Evolutionary conservation across 1,140 invertebrate genomes (phyloP), one percentile per base, ranked within the genome.

Genomic region (Grapholita molesta): DNA sequence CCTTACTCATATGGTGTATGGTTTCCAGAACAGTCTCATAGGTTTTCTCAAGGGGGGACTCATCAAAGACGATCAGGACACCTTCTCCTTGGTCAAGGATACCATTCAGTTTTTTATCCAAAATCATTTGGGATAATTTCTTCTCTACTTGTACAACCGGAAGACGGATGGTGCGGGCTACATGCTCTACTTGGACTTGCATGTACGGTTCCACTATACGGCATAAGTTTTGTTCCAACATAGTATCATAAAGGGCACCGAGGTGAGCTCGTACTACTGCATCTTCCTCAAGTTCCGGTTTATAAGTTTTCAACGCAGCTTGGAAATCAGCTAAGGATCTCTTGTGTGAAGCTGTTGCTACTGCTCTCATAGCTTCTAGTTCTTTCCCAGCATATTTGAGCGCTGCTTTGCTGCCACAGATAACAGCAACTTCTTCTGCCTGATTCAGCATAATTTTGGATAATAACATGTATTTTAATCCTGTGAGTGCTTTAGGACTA

Each of bases 81-180:
- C 94, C 99, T 92, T 98, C 97, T 64, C 98, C 99, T 93, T 99
- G 99, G 93, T 99, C 99, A 57, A 99, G 93, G 77, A 99, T 99
- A 18, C 99, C 98, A 93, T 96, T 95, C 74, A 99, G 95, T 90
- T 99, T 99, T 76, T 99, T 98, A 90, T 99, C 99, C 81, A 99
- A 93, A 86, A 99, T 99, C 99, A 99, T 99, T 91, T 99, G 99
- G 24, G 99, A 99, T 15, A 99, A 92, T 92, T 99, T 99, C 92
- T 99, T 99, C 89, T 99, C 99, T 53, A 99, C 98, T 93, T 96
- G 95, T 64, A 96, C 94, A 92, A 97, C 95, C 8, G 96, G 95
- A 52, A 99, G 93, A 83, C 98, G 96, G 92, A 99, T 99, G 69
- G 83, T 85, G 52, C 84, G 83, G 71, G 90, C 92, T 32, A 93